Conservation (phyloP, 1,140 invertebrate genomes). For the Heliconius nattereri region DNA sequence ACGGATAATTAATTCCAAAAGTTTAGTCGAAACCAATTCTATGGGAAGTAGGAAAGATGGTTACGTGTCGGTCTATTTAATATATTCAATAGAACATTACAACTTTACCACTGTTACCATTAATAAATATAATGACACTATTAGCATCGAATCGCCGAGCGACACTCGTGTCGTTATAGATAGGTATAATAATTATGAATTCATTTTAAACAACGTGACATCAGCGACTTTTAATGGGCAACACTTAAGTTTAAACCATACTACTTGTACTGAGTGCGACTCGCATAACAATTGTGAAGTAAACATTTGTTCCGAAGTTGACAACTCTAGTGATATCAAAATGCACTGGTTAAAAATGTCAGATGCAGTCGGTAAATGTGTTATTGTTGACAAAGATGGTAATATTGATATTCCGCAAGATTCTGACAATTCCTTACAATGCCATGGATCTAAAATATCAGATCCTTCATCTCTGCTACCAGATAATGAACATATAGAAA, state of each 20-base stretch:
- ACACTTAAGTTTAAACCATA: conserved; percentile 54
- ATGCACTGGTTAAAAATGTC: conserved; percentile 62
- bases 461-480: neutral
- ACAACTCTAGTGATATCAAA: conserved; percentile 43
- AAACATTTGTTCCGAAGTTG: conserved; percentile 52
- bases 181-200: conserved; percentile 57
- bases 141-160: conserved; percentile 65
- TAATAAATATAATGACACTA: conserved; percentile 64
- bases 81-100: conserved; percentile 78
- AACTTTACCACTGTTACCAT: conserved; percentile 80
- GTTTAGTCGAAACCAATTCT: neutral
- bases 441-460: neutral
- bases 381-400: conserved; percentile 65
- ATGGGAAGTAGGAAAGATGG: conserved; percentile 54
- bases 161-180: conserved; percentile 55
- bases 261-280: conserved; percentile 55
- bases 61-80: conserved; percentile 78
- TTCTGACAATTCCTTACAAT: neutral
- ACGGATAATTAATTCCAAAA: neutral
- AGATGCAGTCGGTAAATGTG: conserved; percentile 65
- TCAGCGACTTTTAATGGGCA: conserved; percentile 60
- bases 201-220: conserved; percentile 55
- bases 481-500: neutral
- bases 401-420: conserved; percentile 46
- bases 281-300: conserved; percentile 57